Evolutionary conservation across 2,888 invertebrate species (phyloP).

Genomic region (Drosophila antonietae): DNA sequence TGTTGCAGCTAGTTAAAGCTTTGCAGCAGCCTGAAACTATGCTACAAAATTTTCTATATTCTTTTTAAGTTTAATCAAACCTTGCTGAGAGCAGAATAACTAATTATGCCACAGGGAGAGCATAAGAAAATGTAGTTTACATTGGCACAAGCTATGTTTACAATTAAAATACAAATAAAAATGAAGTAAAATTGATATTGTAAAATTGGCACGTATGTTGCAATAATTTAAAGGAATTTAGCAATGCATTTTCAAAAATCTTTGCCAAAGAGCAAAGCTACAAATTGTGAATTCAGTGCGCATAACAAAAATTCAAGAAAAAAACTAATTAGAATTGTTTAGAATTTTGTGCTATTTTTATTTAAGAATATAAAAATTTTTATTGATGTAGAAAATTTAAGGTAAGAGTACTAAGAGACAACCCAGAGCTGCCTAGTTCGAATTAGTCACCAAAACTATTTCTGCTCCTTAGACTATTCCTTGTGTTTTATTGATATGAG

Average conservation of each 20-base stretch:
- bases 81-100: background rate
- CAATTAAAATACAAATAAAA: background rate
- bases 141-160: background rate
- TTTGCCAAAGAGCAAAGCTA: too few relatives aligned
- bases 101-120: background rate
- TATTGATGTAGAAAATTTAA: background rate
- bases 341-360: too few relatives aligned
- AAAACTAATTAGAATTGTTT: background rate
- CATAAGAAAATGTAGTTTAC: background rate
- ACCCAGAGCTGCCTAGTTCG: too few relatives aligned
- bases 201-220: background rate
- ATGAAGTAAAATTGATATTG: background rate
- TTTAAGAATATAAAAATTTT: background rate
- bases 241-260: background rate
- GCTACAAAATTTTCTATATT: slow-evolving; percentile 13
- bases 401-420: too few relatives aligned
- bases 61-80: background rate
- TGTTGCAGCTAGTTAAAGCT: slow-evolving; percentile 46
- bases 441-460: too few relatives aligned
- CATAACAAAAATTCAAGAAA: background rate
- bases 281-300: background rate
- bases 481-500: too few relatives aligned
- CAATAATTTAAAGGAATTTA: too few relatives aligned
- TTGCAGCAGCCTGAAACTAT: slow-evolving; percentile 30
- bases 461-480: too few relatives aligned